A percentile compares a stretch with the other conserved stretches of the same genome.
Conservation (phyloP, 2,888 invertebrate species). For the Hydrotaea cyrtoneurina region DNA sequence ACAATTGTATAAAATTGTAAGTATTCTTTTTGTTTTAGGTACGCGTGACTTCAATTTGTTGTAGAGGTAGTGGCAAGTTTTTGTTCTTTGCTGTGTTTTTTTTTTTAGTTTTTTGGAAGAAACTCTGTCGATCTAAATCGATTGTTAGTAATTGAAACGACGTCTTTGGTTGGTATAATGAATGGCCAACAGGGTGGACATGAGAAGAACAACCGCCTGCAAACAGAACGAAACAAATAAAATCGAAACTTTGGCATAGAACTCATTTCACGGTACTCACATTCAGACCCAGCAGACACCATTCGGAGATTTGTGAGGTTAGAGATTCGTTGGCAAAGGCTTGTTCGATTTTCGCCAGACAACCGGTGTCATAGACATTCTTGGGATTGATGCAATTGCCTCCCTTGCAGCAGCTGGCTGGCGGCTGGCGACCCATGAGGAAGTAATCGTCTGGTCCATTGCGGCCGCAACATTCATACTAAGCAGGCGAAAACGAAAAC, state of each 20-base stretch:
- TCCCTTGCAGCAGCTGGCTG: slow-evolving; percentile 75
- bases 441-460: slow-evolving; percentile 75
- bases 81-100: slow-evolving; percentile 18
- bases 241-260: not conserved
- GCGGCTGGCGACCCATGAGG: slow-evolving; percentile 68
- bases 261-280: slow-evolving; percentile 67
- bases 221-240: slow-evolving; percentile 36
- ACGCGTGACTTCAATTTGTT: slow-evolving; percentile 60
- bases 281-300: slow-evolving; percentile 74
- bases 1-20: slow-evolving; percentile 19
- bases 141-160: slow-evolving; percentile 74
- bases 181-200: slow-evolving; percentile 74
- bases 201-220: slow-evolving; percentile 71
- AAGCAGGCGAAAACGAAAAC: not conserved
- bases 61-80: slow-evolving; percentile 58
- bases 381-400: slow-evolving; percentile 75
- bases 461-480: slow-evolving; percentile 77
- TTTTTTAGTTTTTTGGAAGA: slow-evolving; percentile 1
- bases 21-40: slow-evolving; percentile 61
- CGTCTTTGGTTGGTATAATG: slow-evolving; percentile 76
- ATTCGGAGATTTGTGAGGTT: slow-evolving; percentile 71
- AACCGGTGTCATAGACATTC: slow-evolving; percentile 73
- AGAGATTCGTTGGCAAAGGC: slow-evolving; percentile 73
- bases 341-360: slow-evolving; percentile 72
- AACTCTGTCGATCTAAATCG: slow-evolving; percentile 10